A percentile compares a stretch with the other conserved stretches of the same genome.
phyloP scores from a whole-genome alignment of 2,888 invertebrate genomes.

The Orthosia incerta region DNA sequence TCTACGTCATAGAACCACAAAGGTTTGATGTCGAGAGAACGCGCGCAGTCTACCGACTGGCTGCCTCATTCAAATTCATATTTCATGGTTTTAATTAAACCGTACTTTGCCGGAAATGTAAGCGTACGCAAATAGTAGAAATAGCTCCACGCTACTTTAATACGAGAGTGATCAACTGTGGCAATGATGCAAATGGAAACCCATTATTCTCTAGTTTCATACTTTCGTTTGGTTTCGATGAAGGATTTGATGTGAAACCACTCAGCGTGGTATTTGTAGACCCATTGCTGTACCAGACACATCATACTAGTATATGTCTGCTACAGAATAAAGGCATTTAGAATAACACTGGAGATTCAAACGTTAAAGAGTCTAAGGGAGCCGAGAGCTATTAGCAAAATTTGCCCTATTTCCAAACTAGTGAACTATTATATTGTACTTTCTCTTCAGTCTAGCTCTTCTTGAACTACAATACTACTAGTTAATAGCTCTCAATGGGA shows the following conservation, averaged over 20 bases:
- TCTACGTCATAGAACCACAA: conserved; percentile 17
- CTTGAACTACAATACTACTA: too few relatives aligned
- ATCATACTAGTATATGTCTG: neutral
- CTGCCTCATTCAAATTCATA: conserved; percentile 42
- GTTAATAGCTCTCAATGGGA: too few relatives aligned
- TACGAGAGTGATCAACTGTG: conserved; percentile 26
- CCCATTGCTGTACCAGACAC: conserved; percentile 1
- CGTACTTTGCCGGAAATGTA: conserved; percentile 41
- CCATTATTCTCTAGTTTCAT: conserved; percentile 29
- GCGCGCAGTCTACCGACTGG: conserved; percentile 7
- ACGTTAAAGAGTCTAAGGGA: neutral
- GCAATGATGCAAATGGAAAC: conserved; percentile 43
- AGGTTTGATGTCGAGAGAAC: conserved; percentile 18
- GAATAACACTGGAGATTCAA: neutral
- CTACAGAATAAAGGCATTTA: neutral
- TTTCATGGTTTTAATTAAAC: conserved; percentile 63
- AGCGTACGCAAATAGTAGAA: conserved; percentile 29
- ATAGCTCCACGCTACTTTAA: conserved; percentile 29
- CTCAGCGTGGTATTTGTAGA: conserved; percentile 16
- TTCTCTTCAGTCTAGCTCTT: too few relatives aligned
- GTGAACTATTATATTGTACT: too few relatives aligned
- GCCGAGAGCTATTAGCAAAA: too few relatives aligned
- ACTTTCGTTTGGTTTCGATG: neutral
- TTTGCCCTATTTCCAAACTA: too few relatives aligned
- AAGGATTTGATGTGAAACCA: conserved; percentile 29